Evolutionary conservation across 1,140 invertebrate species (phyloP).

Genomic region (Zaprionus ornatus): DNA sequence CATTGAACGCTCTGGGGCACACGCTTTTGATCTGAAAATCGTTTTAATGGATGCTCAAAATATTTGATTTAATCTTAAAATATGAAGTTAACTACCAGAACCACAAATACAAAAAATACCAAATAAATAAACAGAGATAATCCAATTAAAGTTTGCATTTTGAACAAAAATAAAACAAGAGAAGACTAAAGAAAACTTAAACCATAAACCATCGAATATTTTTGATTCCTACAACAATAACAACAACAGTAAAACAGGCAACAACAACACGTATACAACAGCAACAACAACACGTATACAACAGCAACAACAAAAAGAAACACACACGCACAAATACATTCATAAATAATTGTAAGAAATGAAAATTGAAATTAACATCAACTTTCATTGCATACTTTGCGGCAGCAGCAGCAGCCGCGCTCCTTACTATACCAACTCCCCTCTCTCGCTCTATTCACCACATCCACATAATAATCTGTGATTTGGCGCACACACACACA

Average conservation of each 20-base stretch:
- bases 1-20: constrained; percentile 79
- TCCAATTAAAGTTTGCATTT: constrained; percentile 62
- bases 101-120: constrained; percentile 21
- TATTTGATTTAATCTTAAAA: constrained; percentile 39
- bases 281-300: constrained; percentile 28
- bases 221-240: constrained; percentile 29
- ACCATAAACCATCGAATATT: constrained; percentile 24
- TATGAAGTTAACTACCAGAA: constrained; percentile 22
- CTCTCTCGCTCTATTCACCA: not conserved
- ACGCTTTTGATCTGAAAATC: constrained; percentile 72
- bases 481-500: constrained; percentile 12
- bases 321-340: constrained; percentile 32
- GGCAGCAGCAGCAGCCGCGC: constrained; percentile 3
- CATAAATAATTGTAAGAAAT: constrained; percentile 24
- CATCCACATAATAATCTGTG: constrained; percentile 13
- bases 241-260: constrained; percentile 37
- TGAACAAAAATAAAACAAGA: constrained; percentile 34
- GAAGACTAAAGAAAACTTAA: constrained; percentile 40
- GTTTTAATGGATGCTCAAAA: constrained; percentile 71
- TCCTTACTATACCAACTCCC: not conserved
- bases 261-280: constrained; percentile 27
- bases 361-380: constrained; percentile 14
- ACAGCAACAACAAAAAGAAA: constrained; percentile 17
- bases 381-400: constrained; percentile 32
- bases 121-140: constrained; percentile 31